Percentiles rank a stretch among this genome's conserved stretches.
Evolutionary conservation across 30 jellyfish, hydroid and myxozoan genomes (phyloP).

Genomic region (Mastigias papua): DNA sequence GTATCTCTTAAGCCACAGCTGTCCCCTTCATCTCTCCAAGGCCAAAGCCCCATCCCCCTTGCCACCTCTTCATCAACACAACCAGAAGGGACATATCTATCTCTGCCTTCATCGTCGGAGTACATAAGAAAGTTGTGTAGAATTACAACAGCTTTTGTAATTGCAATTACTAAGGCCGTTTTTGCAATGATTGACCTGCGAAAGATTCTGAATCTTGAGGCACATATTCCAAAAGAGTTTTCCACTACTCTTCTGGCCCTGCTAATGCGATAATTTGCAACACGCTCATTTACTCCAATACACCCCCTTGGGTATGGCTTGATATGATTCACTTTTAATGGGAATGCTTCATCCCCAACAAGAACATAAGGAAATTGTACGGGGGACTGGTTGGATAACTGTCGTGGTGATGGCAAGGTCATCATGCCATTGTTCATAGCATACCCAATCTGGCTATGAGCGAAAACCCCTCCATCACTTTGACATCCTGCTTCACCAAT

Average conservation of each 20-base stretch:
- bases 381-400: not conserved
- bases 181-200: conserved; percentile 61
- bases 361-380: conserved; percentile 32
- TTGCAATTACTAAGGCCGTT: conserved; percentile 17
- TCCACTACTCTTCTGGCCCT: conserved; percentile 49
- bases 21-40: not conserved
- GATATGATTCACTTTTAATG: conserved; percentile 27
- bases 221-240: conserved; percentile 54
- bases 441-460: conserved; percentile 36
- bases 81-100: not conserved
- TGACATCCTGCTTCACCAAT: conserved; percentile 49
- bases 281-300: not conserved
- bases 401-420: conserved; percentile 1
- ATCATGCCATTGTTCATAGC: conserved; percentile 13
- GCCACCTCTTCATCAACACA: not conserved
- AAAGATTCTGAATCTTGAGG: conserved; percentile 59
- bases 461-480: no score
- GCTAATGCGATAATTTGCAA: conserved; percentile 36
- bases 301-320: conserved; percentile 39
- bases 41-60: not conserved
- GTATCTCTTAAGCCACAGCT: not conserved
- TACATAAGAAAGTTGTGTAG: conserved; percentile 27
- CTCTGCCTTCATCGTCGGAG: not conserved
- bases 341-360: conserved; percentile 59
- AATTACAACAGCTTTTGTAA: conserved; percentile 76